Evolutionary conservation across 2,888 invertebrate genomes (phyloP).

Genomic region (Loripinus fragilis): DNA sequence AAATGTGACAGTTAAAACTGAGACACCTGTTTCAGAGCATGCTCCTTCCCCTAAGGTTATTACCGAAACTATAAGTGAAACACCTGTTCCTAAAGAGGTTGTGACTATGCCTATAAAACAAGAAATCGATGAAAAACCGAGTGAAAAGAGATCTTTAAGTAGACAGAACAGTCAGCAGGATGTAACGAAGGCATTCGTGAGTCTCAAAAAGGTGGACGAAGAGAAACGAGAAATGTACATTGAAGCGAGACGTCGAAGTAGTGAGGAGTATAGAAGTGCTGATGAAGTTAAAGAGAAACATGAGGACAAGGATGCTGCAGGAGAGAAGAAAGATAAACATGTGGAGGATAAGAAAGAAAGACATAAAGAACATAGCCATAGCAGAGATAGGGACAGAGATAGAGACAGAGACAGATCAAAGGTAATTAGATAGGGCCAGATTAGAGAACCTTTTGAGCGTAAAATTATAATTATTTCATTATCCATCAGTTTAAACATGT

Average conservation of each 20-base stretch:
- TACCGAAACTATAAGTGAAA: conserved; percentile 44
- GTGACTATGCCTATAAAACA: conserved; percentile 36
- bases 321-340: conserved; percentile 34
- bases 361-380: conserved; percentile 27
- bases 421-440: no score
- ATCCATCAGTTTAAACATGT: no score
- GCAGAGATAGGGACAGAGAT: conserved; percentile 35
- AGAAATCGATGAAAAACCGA: conserved; percentile 51
- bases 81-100: conserved; percentile 46
- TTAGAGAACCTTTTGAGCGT: no score
- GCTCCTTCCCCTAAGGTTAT: conserved; percentile 38
- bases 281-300: conserved; percentile 20
- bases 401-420: conserved; percentile 53
- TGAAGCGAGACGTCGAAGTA: neutral
- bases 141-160: conserved; percentile 25
- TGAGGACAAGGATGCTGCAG: conserved; percentile 20
- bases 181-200: neutral
- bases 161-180: conserved; percentile 3
- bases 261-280: conserved; percentile 10
- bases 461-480: no score
- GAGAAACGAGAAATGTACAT: conserved; percentile 13
- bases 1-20: neutral
- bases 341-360: conserved; percentile 22
- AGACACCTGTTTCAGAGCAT: conserved; percentile 17
- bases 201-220: conserved; percentile 14